Conservation (phyloP, 2,113 vertebrate species). For the Sminthopsis crassicaudata region DNA sequence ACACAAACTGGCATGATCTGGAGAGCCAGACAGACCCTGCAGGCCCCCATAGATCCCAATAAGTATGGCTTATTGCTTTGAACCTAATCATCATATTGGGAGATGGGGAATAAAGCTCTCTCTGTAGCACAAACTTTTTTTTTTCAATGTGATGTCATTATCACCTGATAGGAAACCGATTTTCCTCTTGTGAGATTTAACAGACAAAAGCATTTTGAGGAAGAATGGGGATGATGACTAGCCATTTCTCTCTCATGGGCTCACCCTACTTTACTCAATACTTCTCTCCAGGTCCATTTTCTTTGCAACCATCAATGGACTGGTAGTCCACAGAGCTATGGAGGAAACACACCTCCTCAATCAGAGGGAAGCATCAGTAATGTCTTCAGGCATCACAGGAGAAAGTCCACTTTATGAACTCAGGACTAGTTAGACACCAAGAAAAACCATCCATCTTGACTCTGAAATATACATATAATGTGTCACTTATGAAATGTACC, state of each 20-base stretch:
- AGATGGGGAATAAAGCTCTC: neutral
- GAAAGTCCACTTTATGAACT: conserved; percentile 51
- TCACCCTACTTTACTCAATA: neutral
- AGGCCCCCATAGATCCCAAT: neutral
- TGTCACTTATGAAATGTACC: conserved; percentile 57
- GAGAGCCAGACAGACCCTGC: neutral
- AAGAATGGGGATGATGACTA: neutral
- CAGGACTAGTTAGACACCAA: conserved; percentile 50
- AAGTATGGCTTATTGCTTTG: neutral
- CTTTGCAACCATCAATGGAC: conserved; percentile 31
- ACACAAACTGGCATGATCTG: neutral
- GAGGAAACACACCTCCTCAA: conserved; percentile 35
- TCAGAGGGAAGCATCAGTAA: conserved; percentile 49
- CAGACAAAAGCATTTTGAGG: neutral
- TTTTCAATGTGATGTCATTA: neutral
- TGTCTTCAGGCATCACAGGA: conserved; percentile 54
- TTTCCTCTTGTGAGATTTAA: neutral
- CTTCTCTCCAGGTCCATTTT: conserved; percentile 46
- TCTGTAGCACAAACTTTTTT: neutral
- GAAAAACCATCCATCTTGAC: conserved; percentile 34
- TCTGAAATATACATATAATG: conserved; percentile 50
- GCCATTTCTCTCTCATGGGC: neutral
- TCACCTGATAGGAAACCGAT: neutral
- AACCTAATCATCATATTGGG: neutral
- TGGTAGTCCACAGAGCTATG: conserved; percentile 38